These are phyloP conservation scores for Mesaphorura yosii DNA, from an alignment of 1,140 invertebrate genomes.

Conservation along the genomic window DNA sequence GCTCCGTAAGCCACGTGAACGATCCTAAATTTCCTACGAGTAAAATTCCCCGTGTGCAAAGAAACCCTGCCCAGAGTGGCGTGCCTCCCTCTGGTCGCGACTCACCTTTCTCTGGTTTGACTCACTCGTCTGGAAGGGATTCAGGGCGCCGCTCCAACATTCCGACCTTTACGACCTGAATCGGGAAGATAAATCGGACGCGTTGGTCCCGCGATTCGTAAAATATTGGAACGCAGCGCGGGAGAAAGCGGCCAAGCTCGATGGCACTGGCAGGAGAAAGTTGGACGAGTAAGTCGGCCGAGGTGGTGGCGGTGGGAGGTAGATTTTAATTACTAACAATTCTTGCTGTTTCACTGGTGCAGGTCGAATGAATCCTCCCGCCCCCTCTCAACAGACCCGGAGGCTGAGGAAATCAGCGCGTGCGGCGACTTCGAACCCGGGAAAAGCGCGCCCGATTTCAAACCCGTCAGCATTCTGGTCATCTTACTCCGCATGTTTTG, in stretches of 20 bases:
- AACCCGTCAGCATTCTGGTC: conserved; percentile 33
- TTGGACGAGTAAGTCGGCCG: neutral
- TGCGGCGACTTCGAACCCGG: neutral
- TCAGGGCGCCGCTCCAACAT: conserved; percentile 64
- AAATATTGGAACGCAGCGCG: conserved; percentile 61
- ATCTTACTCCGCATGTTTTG: conserved; percentile 42
- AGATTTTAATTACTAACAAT: neutral
- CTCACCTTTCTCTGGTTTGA: conserved; percentile 90
- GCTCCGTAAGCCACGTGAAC: no score
- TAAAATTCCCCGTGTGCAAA: conserved; percentile 8
- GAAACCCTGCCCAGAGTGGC: conserved; percentile 72
- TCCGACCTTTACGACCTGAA: conserved; percentile 83
- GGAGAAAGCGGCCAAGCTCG: conserved; percentile 38
- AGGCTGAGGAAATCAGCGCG: neutral
- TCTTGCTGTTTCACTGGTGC: no score
- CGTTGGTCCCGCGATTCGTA: conserved; percentile 71
- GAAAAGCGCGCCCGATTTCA: conserved; percentile 6
- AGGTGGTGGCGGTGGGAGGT: neutral
- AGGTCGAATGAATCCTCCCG: no score
- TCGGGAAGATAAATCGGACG: conserved; percentile 61
- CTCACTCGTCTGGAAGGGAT: conserved; percentile 65
- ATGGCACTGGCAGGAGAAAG: neutral
- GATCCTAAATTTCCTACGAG: no score
- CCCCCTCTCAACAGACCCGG: no score
- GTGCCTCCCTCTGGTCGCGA: conserved; percentile 72